Evolutionary conservation across 1,140 invertebrate genomes (phyloP), one percentile per base, ranked within the genome.

Genomic region (Steinernema khuongi): DNA sequence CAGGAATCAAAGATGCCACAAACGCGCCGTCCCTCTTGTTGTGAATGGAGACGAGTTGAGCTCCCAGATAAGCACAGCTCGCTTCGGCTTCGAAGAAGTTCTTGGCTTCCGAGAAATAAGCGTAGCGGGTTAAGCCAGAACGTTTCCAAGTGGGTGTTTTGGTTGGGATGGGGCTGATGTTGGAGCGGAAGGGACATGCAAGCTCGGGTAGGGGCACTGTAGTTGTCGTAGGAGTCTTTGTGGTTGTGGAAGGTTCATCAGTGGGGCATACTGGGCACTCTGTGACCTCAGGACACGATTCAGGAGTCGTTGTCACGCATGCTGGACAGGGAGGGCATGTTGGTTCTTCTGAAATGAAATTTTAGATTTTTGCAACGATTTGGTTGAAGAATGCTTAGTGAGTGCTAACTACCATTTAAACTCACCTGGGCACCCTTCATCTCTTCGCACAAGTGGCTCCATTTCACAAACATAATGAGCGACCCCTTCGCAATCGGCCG

Each of bases 241-340:
- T 41, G n/a, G 36, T 41, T 41, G 50, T 60, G 14, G 50, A n/a
- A 60, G 50, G 50, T 60, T 60, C 50, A 22, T 60, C 50, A 7
- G 50, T 60, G 26, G 50, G 50, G 50, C 50, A 60, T n/a, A 22
- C 19, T 4, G 50, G 50, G 19, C 50, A 60, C 19, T 60, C 50
- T 11, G 50, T 60, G 50, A 60, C 26, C 50, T 60, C 50, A 60
- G 50, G 50, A 60, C 50, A 60, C 7, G 50, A 2, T 7, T 7
- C 50, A n/a, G 11, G 50, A 4, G 50, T 60, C 26, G 50, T 60
- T 2, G 50, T 60, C 22, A 22, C 11, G 22, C 50, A 60, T 26
- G 14, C 50, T n/a, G 50, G 50, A 22, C 50, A 60, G 7, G 50
- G 19, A 7, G 50, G 50, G 26, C 50, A 60, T 60, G 50, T 60